phyloP scores from a whole-genome alignment of 2,113 vertebrate genomes.

The Marmota flaviventris region DNA sequence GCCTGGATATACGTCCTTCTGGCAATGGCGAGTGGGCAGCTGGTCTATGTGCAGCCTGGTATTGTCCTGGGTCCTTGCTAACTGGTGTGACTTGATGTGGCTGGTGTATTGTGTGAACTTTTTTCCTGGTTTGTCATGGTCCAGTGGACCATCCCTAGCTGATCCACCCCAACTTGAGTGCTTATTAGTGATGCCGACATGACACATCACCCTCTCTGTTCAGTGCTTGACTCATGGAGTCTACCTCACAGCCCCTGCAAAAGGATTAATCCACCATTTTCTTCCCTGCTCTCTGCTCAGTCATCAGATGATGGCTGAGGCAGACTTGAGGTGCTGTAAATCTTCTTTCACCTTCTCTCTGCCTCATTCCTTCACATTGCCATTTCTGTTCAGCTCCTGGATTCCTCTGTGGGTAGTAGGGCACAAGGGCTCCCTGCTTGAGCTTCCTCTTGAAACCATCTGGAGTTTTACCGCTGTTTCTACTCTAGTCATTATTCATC shows the following conservation, averaged over 20 bases:
- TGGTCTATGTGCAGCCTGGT: not conserved
- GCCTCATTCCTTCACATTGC: not conserved
- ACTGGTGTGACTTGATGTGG: too few relatives aligned
- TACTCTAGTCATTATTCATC: not conserved
- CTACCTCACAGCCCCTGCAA: too few relatives aligned
- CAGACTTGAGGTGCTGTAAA: too few relatives aligned
- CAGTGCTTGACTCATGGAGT: not conserved
- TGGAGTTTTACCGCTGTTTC: too few relatives aligned
- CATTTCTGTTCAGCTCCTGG: not conserved
- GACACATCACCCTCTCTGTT: not conserved
- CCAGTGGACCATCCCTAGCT: not conserved
- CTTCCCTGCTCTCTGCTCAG: too few relatives aligned
- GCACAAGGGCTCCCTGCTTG: too few relatives aligned
- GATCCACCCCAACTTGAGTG: not conserved
- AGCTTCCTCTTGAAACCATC: not conserved
- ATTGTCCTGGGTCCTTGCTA: not conserved
- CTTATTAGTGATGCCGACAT: accelerated
- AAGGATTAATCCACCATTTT: not conserved
- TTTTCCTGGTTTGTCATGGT: not conserved
- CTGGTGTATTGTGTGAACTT: not conserved
- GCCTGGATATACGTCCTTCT: not conserved
- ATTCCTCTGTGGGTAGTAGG: not conserved
- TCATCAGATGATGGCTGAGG: not conserved
- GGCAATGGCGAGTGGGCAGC: accelerated
- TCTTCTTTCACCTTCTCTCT: not conserved